A percentile compares a stretch with the other conserved stretches of the same genome.
Conservation (phyloP, 2,113 vertebrate species). For the Hirundichthys speculiger region DNA sequence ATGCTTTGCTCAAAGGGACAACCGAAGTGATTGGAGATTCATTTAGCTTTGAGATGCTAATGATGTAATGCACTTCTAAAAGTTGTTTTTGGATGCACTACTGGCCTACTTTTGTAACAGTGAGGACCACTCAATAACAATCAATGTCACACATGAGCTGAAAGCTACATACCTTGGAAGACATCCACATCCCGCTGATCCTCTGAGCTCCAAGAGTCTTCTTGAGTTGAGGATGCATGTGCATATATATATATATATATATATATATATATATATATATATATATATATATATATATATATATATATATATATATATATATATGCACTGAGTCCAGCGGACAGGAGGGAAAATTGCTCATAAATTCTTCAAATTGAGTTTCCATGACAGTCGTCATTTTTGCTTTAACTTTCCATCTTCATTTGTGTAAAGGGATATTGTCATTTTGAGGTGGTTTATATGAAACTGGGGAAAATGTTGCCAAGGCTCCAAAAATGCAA, state of each 20-base stretch:
- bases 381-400: conserved; percentile 66
- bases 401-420: conserved; percentile 70
- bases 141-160: conserved; percentile 8
- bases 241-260: too few species aligned
- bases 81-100: neutral
- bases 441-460: conserved; percentile 76
- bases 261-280: too few species aligned
- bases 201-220: conserved; percentile 72
- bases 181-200: conserved; percentile 60
- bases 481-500: conserved; percentile 54
- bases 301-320: neutral
- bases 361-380: conserved; percentile 53
- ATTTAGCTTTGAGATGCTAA: neutral
- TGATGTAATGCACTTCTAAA: neutral
- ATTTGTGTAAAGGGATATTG: conserved; percentile 81
- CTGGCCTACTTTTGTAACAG: neutral
- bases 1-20: neutral
- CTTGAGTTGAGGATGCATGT: conserved; percentile 23
- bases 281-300: too few species aligned
- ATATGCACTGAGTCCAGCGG: conserved; percentile 72
- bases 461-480: conserved; percentile 60
- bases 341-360: conserved; percentile 58
- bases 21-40: neutral
- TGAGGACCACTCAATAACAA: too few species aligned
- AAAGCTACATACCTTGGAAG: conserved; percentile 73